Evolutionary conservation across 2,113 vertebrate species (phyloP).

Genomic region (Sinosuthora webbiana): DNA sequence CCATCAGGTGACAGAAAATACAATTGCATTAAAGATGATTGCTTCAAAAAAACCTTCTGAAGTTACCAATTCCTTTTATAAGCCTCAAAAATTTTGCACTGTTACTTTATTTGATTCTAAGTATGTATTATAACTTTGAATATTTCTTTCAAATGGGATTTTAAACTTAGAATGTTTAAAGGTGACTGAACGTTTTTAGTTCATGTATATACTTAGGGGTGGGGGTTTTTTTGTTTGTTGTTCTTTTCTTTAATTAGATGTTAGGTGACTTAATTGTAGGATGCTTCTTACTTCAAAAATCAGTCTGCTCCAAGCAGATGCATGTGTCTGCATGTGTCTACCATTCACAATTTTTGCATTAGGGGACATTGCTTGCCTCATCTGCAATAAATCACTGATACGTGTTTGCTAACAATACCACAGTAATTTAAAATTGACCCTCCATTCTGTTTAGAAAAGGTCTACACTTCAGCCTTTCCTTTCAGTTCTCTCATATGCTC

Average conservation of each 20-base stretch:
- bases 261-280: background rate
- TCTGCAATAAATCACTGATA: background rate
- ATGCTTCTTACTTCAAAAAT: background rate
- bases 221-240: background rate
- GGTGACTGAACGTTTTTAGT: background rate
- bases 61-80: background rate
- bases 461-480: background rate
- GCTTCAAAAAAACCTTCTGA: background rate
- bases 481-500: background rate
- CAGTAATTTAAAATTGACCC: background rate
- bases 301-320: background rate
- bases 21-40: background rate
- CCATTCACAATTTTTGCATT: background rate
- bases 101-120: background rate
- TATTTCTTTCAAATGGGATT: background rate
- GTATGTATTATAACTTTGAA: background rate
- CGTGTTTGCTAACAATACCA: background rate
- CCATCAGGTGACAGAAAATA: background rate
- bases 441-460: background rate
- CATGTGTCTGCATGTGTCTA: background rate
- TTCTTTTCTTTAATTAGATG: background rate
- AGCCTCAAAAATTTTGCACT: background rate
- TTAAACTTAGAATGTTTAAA: background rate
- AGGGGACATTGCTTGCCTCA: background rate
- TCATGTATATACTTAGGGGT: background rate